Conservation (phyloP, 1,140 invertebrate genomes). For the Drepana arcuata region DNA sequence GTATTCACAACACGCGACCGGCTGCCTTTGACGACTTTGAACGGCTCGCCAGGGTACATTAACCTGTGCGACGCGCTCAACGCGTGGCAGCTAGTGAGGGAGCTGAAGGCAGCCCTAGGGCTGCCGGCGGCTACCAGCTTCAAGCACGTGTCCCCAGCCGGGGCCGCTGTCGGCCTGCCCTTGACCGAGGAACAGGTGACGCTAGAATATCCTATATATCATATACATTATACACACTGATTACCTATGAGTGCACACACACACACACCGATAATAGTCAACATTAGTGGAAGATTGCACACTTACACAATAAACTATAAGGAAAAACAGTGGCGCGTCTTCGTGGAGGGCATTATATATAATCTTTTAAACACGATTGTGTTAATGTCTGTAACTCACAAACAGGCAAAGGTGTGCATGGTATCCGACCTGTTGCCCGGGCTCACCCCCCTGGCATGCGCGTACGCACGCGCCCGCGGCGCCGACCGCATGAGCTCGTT, state of each 20-base stretch:
- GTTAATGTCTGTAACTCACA: too few species aligned
- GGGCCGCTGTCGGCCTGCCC: conserved; percentile 91
- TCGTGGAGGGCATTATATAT: too few species aligned
- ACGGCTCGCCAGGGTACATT: conserved; percentile 97
- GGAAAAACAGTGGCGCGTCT: too few species aligned
- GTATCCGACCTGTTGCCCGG: conserved; percentile 87
- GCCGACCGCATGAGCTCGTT: conserved; percentile 99
- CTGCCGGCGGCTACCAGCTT: conserved; percentile 97
- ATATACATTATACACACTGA: too few species aligned
- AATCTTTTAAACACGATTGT: too few species aligned
- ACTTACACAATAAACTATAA: too few species aligned
- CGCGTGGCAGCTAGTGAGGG: conserved; percentile 95
- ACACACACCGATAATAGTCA: too few species aligned
- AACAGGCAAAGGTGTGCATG: conserved; percentile 93
- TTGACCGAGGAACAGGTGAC: conserved; percentile 78
- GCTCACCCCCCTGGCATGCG: conserved; percentile 90
- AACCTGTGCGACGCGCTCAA: conserved; percentile 98
- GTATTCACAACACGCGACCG: conserved; percentile 86
- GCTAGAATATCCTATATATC: too few species aligned
- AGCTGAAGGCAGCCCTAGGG: conserved; percentile 84
- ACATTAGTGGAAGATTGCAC: too few species aligned
- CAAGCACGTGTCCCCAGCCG: conserved; percentile 97
- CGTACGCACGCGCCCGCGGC: conserved; percentile 97
- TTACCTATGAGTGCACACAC: too few species aligned
- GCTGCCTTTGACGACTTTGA: conserved; percentile 91